Conservation (phyloP, 2,113 vertebrate genomes). For the Astur gentilis region DNA sequence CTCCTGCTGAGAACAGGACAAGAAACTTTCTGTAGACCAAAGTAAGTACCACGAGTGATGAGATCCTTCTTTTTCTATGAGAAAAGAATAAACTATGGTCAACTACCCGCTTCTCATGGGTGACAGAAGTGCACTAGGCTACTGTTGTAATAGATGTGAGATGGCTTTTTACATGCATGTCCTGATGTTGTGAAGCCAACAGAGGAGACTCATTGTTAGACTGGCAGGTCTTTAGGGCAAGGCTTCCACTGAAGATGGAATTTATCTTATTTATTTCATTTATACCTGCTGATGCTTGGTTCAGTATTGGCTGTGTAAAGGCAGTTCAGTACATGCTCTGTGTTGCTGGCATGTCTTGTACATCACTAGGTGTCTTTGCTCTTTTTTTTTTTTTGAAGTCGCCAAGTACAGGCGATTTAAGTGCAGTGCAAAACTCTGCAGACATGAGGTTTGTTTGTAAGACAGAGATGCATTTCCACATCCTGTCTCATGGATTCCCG, state of each 20-base stretch:
- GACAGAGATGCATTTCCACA: slow-evolving; percentile 33
- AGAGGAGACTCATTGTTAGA: background rate
- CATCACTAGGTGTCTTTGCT: background rate
- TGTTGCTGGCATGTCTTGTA: background rate
- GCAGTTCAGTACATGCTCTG: background rate
- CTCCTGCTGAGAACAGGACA: background rate
- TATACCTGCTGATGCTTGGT: background rate
- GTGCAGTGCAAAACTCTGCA: slow-evolving; percentile 16
- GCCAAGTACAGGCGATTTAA: background rate
- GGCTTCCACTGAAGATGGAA: background rate
- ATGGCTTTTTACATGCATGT: background rate
- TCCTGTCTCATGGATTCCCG: slow-evolving; percentile 61
- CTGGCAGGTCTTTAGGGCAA: background rate
- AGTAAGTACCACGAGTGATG: background rate
- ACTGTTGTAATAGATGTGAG: background rate
- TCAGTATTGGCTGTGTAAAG: background rate
- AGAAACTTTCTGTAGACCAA: background rate
- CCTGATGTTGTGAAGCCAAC: background rate
- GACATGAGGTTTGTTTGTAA: background rate
- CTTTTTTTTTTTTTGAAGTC: background rate
- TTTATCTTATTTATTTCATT: background rate
- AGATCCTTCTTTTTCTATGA: background rate
- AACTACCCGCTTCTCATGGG: background rate
- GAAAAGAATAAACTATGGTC: background rate
- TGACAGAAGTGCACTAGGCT: background rate